phyloP scores from a whole-genome alignment of 2,113 vertebrate species.

The Chrysochloris asiatica region DNA sequence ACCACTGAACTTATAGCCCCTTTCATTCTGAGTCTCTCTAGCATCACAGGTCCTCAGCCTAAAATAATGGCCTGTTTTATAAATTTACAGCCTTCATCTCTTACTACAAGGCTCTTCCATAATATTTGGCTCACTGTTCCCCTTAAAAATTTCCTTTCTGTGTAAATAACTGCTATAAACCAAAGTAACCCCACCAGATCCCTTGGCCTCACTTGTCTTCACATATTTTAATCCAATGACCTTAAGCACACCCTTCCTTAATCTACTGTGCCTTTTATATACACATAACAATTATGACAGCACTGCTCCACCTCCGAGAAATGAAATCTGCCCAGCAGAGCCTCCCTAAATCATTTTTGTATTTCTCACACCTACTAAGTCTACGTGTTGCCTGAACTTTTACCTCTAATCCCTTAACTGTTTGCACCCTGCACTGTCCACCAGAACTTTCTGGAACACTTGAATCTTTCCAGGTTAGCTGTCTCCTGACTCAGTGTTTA shows the following conservation, averaged over 20 bases:
- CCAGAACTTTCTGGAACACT: neutral
- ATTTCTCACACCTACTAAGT: neutral
- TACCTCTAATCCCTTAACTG: neutral
- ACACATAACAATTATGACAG: neutral
- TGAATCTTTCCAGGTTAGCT: neutral
- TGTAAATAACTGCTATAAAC: neutral
- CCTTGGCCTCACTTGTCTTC: neutral
- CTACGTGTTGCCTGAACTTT: neutral
- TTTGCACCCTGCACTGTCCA: neutral
- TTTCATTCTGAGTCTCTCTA: neutral
- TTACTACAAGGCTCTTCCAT: neutral
- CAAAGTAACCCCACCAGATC: neutral
- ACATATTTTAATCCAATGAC: neutral
- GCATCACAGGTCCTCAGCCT: neutral
- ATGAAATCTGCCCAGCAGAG: neutral
- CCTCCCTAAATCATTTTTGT: conserved; percentile 1
- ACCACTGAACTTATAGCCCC: neutral
- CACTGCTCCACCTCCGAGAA: conserved; percentile 32
- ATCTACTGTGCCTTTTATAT: neutral
- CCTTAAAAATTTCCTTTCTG: neutral
- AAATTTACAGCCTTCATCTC: neutral
- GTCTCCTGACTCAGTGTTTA: neutral
- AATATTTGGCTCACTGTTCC: neutral
- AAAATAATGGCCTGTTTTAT: neutral
- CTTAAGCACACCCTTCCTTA: neutral